Conservation (phyloP, 2,888 invertebrate genomes). For the Branchellion lobata region DNA sequence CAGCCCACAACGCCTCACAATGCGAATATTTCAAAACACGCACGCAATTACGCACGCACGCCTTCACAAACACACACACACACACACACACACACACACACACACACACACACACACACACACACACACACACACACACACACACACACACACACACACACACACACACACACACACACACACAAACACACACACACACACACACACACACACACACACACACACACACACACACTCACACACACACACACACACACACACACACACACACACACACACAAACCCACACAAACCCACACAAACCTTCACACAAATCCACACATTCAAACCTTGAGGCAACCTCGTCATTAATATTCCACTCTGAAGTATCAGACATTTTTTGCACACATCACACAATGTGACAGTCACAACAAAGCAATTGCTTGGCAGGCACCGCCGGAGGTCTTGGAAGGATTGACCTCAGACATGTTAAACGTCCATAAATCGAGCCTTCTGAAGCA, state of each 20-base stretch:
- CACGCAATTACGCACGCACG: not conserved
- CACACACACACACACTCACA: not conserved
- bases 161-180: not conserved
- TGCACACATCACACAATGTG: not conserved
- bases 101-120: not conserved
- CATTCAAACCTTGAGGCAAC: too few relatives aligned
- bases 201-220: not conserved
- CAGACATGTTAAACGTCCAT: too few relatives aligned
- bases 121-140: not conserved
- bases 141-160: not conserved
- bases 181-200: not conserved
- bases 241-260: not conserved
- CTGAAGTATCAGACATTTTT: too few relatives aligned
- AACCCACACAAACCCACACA: not conserved
- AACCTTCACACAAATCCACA: not conserved
- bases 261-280: not conserved
- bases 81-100: slow-evolving; percentile 4
- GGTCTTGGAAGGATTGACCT: too few relatives aligned
- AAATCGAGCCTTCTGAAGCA: too few relatives aligned
- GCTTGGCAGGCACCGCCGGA: too few relatives aligned
- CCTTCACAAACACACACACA: not conserved
- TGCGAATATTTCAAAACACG: not conserved
- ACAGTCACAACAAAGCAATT: not conserved
- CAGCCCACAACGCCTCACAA: too few relatives aligned
- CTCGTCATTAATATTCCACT: too few relatives aligned